Evolutionary conservation across 37 sponge, comb jelly and placozoan species (phyloP), one percentile per base, ranked within the genome.

Genomic region (Bolinopsis microptera): DNA sequence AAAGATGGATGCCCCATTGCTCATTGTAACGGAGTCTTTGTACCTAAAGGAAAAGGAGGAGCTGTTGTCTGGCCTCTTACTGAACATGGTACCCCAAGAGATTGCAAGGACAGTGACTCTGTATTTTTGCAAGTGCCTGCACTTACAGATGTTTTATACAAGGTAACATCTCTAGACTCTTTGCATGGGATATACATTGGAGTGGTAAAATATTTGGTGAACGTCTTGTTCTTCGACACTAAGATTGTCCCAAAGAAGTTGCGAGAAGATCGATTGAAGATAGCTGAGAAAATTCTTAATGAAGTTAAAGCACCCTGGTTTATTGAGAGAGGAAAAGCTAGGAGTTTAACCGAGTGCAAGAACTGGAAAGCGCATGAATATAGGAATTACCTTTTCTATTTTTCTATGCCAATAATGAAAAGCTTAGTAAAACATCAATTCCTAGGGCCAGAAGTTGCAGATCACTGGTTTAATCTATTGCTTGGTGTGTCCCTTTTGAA

Each of bases 101-200:
- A 1, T 5, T 70, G 74, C 74, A 22, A 70, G 21, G 74, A 70
- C 3, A 22, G 28, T 24, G 74, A 70, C 28, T 70, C 74, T n/a
- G 3, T 70, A 5, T 70, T 70, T 26, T 28, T 3, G 3, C 2
- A 70, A 24, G 26, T 70, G 26, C 74, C 74, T 28, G 74, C 74
- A 70, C 26, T 70, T 5, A 8, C 5, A 70, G 74, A 22, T 28
- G 30, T 70, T n/a, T 26, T 70, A 22, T 70, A 26, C 25, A 70
- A 70, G 74, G 74, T n/a, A 70, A 70, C 74, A 70, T 22, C 74
- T 26, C 5, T 70, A 3, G 74, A 70, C 26, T 70, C 74, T 28
- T 26, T 70, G 25, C 74, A 70, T 70, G 74, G 74, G 25, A 26
- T 70, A 28, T 70, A 70, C 74, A 70, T 70, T n/a, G 74, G 74